A percentile compares a stretch with the other conserved stretches of the same genome.
Conservation (phyloP, 1,140 invertebrate genomes). For the Sesamia nonagrioides region DNA sequence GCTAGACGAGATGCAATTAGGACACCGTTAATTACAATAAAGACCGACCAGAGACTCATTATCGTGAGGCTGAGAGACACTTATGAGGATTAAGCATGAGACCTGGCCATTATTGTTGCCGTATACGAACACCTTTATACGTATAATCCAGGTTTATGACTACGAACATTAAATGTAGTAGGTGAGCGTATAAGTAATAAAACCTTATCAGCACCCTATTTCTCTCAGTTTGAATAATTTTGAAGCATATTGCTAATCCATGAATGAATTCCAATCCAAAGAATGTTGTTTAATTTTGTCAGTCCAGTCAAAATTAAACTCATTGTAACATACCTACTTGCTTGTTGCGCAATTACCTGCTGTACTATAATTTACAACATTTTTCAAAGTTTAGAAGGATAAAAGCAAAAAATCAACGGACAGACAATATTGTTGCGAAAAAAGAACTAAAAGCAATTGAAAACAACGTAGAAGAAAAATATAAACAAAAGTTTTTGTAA, state of each 20-base stretch:
- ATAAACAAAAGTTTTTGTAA: neutral
- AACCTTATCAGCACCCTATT: neutral
- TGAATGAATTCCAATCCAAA: neutral
- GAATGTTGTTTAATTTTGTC: too few species aligned
- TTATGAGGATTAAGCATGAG: slow-evolving; percentile 40
- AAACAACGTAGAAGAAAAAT: neutral
- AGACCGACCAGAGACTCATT: slow-evolving; percentile 44
- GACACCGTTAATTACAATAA: slow-evolving; percentile 63
- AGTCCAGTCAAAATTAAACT: too few species aligned
- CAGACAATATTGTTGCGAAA: neutral
- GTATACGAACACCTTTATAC: slow-evolving; percentile 9
- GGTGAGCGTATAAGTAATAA: neutral
- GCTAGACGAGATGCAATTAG: slow-evolving; percentile 59
- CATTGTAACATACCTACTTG: too few species aligned
- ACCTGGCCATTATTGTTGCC: slow-evolving; percentile 11
- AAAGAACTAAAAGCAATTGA: neutral
- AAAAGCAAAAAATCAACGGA: neutral
- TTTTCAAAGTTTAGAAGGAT: neutral
- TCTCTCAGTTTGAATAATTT: too few species aligned
- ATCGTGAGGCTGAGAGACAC: slow-evolving; percentile 57
- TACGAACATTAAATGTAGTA: neutral
- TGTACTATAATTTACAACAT: neutral
- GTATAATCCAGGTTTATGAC: neutral
- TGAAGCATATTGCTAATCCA: too few species aligned
- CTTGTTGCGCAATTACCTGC: too few species aligned